Conservation (phyloP, 2,797 vertebrate species). For the Syngnathus rostellatus region DNA sequence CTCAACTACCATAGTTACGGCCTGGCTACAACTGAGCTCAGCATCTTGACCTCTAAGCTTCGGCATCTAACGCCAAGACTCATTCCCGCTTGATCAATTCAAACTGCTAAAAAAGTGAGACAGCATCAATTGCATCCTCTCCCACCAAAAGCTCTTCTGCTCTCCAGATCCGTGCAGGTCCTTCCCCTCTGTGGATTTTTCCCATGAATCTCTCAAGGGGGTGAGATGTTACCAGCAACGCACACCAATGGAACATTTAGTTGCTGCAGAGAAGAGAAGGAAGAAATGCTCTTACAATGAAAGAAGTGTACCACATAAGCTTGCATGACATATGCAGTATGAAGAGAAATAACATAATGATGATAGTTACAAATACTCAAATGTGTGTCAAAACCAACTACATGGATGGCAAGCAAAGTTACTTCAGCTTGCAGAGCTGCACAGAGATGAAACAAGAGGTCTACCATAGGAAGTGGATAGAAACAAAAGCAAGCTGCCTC, state of each 20-base stretch:
- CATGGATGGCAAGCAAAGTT: not conserved
- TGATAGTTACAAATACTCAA: conserved; percentile 15
- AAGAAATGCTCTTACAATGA: conserved; percentile 28
- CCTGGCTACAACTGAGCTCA: conserved; percentile 28
- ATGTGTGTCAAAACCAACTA: conserved; percentile 1
- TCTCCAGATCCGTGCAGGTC: conserved; percentile 21
- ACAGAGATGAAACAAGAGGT: not conserved
- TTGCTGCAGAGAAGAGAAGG: conserved; percentile 29
- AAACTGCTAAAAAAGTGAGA: conserved; percentile 11
- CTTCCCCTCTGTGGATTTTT: conserved; percentile 37
- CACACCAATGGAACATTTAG: conserved; percentile 25
- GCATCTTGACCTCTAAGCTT: conserved; percentile 11
- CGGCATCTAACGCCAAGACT: not conserved
- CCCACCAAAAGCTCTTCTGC: conserved; percentile 12
- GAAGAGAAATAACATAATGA: too few species aligned
- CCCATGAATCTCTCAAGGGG: conserved; percentile 38
- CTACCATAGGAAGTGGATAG: not conserved
- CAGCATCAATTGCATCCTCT: conserved; percentile 12
- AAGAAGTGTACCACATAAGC: conserved; percentile 21
- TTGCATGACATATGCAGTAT: not conserved
- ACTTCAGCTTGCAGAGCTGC: not conserved
- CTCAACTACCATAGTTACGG: conserved; percentile 85
- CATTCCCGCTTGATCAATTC: conserved; percentile 14
- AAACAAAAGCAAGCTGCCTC: not conserved
- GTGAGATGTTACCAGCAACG: conserved; percentile 36